Evolutionary conservation across 2,113 vertebrate genomes (phyloP).

Genomic region (Sula dactylatra): DNA sequence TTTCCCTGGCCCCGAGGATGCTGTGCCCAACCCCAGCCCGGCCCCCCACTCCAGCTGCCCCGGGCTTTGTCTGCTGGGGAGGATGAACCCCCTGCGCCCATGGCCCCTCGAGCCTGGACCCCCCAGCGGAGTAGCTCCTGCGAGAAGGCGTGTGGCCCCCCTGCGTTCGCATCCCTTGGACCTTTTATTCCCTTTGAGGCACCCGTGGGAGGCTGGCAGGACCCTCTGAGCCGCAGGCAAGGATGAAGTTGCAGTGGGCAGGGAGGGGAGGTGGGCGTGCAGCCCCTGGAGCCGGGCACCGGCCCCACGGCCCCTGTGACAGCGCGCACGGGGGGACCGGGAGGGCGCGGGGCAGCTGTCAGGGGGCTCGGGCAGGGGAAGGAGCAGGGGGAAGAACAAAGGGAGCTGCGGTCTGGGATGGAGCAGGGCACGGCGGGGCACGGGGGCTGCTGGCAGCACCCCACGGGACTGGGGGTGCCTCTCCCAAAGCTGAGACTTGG

Average conservation of each 20-base stretch:
- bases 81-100: not conserved
- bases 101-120: fast-evolving
- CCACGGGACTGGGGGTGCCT: not conserved
- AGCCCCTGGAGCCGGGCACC: not conserved
- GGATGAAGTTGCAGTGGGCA: constrained; percentile 3
- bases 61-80: not conserved
- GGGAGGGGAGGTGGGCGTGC: fast-evolving
- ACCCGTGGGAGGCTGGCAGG: not conserved
- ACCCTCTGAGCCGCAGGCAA: not conserved
- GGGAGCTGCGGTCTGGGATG: constrained; percentile 4
- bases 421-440: not conserved
- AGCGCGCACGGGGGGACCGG: not conserved
- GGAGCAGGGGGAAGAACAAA: constrained; percentile 45
- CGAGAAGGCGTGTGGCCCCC: fast-evolving
- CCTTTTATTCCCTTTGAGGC: not conserved
- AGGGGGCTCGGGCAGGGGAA: not conserved
- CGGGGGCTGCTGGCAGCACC: not conserved
- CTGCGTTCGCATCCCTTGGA: fast-evolving
- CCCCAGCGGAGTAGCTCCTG: fast-evolving
- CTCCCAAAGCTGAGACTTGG: not conserved
- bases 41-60: not conserved
- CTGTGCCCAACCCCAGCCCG: not conserved
- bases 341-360: constrained; percentile 25
- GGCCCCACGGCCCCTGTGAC: not conserved
- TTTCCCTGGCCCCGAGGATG: not conserved